phyloP scores from a whole-genome alignment of 2,888 invertebrate genomes.

The Seira musarum region DNA sequence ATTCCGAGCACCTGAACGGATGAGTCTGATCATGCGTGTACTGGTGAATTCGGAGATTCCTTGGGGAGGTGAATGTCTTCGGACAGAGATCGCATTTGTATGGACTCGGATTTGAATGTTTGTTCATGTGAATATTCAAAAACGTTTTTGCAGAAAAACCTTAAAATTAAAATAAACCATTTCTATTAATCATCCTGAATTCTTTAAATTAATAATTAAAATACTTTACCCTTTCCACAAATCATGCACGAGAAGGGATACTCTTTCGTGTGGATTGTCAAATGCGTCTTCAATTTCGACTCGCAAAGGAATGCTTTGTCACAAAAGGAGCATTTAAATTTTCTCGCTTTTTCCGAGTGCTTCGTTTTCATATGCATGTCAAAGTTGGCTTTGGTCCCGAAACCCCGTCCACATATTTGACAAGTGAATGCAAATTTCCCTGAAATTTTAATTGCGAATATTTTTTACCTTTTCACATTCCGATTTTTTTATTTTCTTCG shows the following conservation, averaged over 20 bases:
- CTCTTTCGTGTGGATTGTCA: slow-evolving; percentile 33
- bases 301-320: slow-evolving; percentile 38
- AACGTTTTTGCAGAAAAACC: slow-evolving; percentile 47
- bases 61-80: slow-evolving; percentile 39
- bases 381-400: slow-evolving; percentile 34
- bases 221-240: slow-evolving; percentile 34
- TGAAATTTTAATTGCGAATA: too few relatives aligned
- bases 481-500: neutral
- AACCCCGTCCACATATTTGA: slow-evolving; percentile 40
- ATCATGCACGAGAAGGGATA: slow-evolving; percentile 36
- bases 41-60: slow-evolving; percentile 42
- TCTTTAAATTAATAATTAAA: neutral
- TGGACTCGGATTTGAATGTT: slow-evolving; percentile 34
- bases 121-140: slow-evolving; percentile 42
- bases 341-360: slow-evolving; percentile 28
- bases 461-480: neutral
- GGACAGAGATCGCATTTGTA: slow-evolving; percentile 29
- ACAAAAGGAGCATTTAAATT: slow-evolving; percentile 43
- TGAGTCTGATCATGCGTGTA: slow-evolving; percentile 37
- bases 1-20: slow-evolving; percentile 31
- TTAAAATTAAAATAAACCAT: neutral
- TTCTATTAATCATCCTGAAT: neutral
- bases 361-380: slow-evolving; percentile 50
- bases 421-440: slow-evolving; percentile 30
- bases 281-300: slow-evolving; percentile 46